Base-by-base conservation (phyloP, 1,140 invertebrate genomes). In the Saccostrea cuccullata region DNA sequence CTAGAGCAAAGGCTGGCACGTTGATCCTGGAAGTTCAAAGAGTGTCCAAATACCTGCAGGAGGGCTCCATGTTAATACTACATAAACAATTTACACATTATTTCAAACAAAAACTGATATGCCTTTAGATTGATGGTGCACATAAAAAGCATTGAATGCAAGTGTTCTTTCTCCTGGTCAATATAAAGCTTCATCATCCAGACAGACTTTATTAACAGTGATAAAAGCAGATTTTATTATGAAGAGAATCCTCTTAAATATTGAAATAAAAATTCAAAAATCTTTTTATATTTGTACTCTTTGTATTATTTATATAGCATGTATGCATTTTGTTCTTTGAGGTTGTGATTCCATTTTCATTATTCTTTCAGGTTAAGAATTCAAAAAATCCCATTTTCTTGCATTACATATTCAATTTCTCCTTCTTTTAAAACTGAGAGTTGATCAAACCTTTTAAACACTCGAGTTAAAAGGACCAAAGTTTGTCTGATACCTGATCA, bases 81-180 rank as follows among this genome's bases (percentile, higher is more conserved):
- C 70, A 77, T 77, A 77, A 77, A 77, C 70, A 77, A 77, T 77
- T 77, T 77, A 77, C 26, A 77, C 70, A 77, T 77, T 77, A 77
- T 77, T 77, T 77, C 70, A 77, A 77, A 77, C 70, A 77, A 77
- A 77, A 77, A 77, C 70, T 77, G 70, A 77, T 77, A 77, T 77
- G 70, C 70, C 26, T 77, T 26, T 12, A 30, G 15, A 26, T 30
- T 77, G 23, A 26, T 30, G 23, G 70, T 77, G 70, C 70, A 77
- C 70, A 77, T 77, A 36, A 77, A 77, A 77, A 77, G 70, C 70
- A 77, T 77, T 77, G 30, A 26, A 23, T 30, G 30, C 30, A 77
- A 36, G 23, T 77, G 70, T 36, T 77, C 26, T 30, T 77, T 17
- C 17, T 64, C 58, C 30, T 6, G 30, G 70, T 26, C 70, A 77